Evolutionary conservation across 2,113 vertebrate species (phyloP).

Genomic region (Muntiacus reevesi): DNA sequence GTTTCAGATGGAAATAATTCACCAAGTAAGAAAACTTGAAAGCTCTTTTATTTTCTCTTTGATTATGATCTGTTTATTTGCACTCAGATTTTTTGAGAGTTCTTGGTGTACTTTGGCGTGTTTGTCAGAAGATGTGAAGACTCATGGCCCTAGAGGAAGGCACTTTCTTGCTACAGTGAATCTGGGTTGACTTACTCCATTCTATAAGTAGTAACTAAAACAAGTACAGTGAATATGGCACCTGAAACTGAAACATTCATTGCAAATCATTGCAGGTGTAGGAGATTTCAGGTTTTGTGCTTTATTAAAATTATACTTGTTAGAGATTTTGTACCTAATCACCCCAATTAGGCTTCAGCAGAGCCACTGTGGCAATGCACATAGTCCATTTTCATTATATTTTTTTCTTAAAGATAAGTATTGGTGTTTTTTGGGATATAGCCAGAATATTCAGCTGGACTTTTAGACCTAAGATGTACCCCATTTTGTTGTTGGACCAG

Average conservation of each 20-base stretch:
- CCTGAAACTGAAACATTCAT: constrained; percentile 30
- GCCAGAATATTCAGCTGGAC: not conserved
- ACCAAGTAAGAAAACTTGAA: constrained; percentile 62
- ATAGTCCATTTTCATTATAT: constrained; percentile 11
- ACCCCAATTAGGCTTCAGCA: constrained; percentile 25
- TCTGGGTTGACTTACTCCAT: not conserved
- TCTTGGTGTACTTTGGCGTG: constrained; percentile 19
- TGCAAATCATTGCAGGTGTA: constrained; percentile 42
- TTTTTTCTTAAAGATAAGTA: not conserved
- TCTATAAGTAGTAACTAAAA: constrained; percentile 9
- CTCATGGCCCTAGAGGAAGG: constrained; percentile 6
- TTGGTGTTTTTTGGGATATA: not conserved
- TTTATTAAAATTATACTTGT: constrained; percentile 51
- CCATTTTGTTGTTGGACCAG: not conserved
- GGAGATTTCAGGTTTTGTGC: constrained; percentile 31
- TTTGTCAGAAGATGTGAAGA: constrained; percentile 44
- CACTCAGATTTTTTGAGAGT: constrained; percentile 62
- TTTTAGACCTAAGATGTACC: not conserved
- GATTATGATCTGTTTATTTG: constrained; percentile 48
- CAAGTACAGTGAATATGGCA: not conserved
- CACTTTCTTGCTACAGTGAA: not conserved
- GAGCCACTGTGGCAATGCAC: not conserved
- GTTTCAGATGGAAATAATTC: constrained; percentile 72
- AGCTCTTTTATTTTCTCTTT: constrained; percentile 70
- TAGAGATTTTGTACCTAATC: constrained; percentile 45